phyloP scores from a whole-genome alignment of 2,888 invertebrate species.

The Drosophila eohydei region DNA sequence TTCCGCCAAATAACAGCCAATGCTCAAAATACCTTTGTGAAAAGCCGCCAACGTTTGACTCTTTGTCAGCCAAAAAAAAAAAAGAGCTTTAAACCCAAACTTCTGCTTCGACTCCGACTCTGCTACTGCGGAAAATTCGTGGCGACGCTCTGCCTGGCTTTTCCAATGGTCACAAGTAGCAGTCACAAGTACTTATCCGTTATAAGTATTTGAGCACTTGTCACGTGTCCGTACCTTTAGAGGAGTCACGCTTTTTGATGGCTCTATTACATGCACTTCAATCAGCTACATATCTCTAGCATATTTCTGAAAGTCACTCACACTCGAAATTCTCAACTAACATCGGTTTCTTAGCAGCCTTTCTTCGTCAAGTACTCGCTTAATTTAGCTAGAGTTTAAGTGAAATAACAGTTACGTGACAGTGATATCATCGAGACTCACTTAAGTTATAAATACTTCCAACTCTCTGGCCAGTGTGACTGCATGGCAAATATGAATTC shows the following conservation, averaged over 20 bases:
- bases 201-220: slow-evolving; percentile 11
- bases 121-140: slow-evolving; percentile 31
- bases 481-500: not conserved
- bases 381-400: slow-evolving; percentile 15
- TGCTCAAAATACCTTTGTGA: slow-evolving; percentile 58
- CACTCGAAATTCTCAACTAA: slow-evolving; percentile 19
- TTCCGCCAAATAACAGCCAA: slow-evolving; percentile 43
- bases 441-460: not conserved
- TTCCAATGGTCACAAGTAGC: slow-evolving; percentile 17
- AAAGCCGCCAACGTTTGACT: slow-evolving; percentile 65
- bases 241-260: slow-evolving; percentile 38
- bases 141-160: slow-evolving; percentile 12
- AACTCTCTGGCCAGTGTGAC: not conserved
- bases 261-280: slow-evolving; percentile 32
- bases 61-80: slow-evolving; percentile 33
- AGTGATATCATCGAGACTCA: slow-evolving; percentile 21
- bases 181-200: slow-evolving; percentile 21
- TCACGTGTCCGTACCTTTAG: slow-evolving; percentile 29
- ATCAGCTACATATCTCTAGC: slow-evolving; percentile 17
- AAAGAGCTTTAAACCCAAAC: slow-evolving; percentile 1
- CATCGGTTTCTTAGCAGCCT: slow-evolving; percentile 17
- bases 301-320: slow-evolving; percentile 35
- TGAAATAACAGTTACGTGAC: slow-evolving; percentile 16
- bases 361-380: not conserved
- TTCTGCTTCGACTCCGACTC: not conserved